phyloP scores from a whole-genome alignment of 2,113 vertebrate genomes.

The Callipepla squamata region DNA sequence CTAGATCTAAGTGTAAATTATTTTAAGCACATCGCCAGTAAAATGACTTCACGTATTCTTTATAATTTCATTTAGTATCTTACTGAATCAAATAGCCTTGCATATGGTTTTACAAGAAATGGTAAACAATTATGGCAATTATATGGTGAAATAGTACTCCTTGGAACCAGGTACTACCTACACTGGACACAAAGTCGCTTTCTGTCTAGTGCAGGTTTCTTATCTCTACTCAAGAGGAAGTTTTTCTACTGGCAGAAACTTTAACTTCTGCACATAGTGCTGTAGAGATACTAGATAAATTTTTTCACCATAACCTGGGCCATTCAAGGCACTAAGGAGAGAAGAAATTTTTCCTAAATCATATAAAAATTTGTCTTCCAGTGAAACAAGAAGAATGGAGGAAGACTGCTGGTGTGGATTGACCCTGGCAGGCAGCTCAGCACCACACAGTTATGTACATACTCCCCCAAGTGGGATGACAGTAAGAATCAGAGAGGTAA shows the following conservation, averaged over 20 bases:
- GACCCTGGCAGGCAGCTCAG: neutral
- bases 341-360: neutral
- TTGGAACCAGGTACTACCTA: neutral
- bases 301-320: neutral
- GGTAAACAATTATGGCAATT: neutral
- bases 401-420: neutral
- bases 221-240: neutral
- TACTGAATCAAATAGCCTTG: neutral
- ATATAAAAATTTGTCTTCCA: neutral
- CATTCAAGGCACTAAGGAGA: neutral
- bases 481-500: neutral
- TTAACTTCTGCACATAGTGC: neutral
- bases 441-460: neutral
- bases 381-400: neutral
- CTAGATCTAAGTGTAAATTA: neutral
- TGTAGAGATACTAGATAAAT: neutral
- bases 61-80: neutral
- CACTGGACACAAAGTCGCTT: neutral
- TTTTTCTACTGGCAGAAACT: neutral
- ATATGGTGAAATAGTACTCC: neutral
- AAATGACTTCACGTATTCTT: neutral
- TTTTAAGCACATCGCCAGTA: neutral
- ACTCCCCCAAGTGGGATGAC: neutral
- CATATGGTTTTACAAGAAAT: neutral
- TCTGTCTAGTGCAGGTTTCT: neutral